A percentile compares a stretch with the other conserved stretches of the same genome.
phyloP scores from a whole-genome alignment of 2,888 invertebrate species.

The Elegia similella region DNA sequence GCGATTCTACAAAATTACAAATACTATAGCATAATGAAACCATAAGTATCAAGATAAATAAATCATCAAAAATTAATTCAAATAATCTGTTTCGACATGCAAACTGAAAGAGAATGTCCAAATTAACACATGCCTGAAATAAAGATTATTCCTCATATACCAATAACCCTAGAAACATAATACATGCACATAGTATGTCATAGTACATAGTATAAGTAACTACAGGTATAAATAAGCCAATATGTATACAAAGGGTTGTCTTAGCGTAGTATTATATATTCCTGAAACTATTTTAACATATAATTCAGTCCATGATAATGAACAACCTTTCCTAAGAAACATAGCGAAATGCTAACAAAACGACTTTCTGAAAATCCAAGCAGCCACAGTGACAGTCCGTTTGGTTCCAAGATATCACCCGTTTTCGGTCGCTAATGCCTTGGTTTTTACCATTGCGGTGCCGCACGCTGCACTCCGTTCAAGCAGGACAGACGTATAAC shows the following conservation, averaged over 20 bases:
- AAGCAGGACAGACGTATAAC: too few species aligned
- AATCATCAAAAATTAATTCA: background rate
- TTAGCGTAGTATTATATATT: background rate
- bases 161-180: slow-evolving; percentile 24
- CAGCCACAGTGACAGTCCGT: too few species aligned
- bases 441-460: too few species aligned
- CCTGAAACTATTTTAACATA: too few species aligned
- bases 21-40: slow-evolving; percentile 17
- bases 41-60: slow-evolving; percentile 13
- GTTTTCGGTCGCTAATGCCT: too few species aligned
- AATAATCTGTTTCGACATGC: slow-evolving; percentile 39
- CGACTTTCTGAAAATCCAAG: too few species aligned
- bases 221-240: background rate
- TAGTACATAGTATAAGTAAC: background rate
- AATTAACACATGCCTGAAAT: slow-evolving; percentile 53
- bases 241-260: background rate
- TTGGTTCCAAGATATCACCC: too few species aligned
- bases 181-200: slow-evolving; percentile 9
- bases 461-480: too few species aligned
- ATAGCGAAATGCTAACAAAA: too few species aligned
- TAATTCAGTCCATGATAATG: too few species aligned
- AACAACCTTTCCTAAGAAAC: too few species aligned
- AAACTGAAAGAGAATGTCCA: slow-evolving; percentile 53
- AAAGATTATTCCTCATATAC: slow-evolving; percentile 35
- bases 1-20: slow-evolving; percentile 11